Evolutionary conservation across 2,113 vertebrate species (phyloP).

Genomic region (Seriola dumerili): DNA sequence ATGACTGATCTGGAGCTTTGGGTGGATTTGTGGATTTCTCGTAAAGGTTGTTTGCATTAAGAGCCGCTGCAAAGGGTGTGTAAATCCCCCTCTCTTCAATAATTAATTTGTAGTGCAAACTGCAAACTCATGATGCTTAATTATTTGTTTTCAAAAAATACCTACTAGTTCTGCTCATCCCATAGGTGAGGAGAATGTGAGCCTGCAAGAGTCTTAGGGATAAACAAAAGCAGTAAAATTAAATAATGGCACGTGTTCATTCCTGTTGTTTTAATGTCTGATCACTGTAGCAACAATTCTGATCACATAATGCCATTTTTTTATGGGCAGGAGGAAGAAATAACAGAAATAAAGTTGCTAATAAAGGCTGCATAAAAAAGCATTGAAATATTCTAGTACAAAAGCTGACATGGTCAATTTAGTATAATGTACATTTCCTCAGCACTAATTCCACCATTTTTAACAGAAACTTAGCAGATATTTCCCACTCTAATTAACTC

Average conservation of each 20-base stretch:
- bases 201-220: neutral
- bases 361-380: no score
- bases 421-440: neutral
- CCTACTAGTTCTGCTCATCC: neutral
- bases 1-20: constrained; percentile 42
- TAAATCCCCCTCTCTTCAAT: neutral
- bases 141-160: neutral
- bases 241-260: neutral
- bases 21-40: neutral
- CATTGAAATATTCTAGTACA: neutral
- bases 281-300: neutral
- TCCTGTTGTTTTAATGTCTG: neutral
- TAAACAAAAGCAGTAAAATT: neutral
- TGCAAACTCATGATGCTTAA: neutral
- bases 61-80: neutral
- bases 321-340: no score
- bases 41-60: constrained; percentile 11
- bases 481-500: neutral
- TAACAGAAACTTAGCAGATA: neutral
- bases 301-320: no score
- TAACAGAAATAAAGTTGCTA: no score
- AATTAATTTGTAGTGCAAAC: no score
- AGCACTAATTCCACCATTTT: neutral
- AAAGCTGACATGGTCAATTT: neutral
- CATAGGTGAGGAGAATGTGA: neutral